Evolutionary conservation across 2,113 vertebrate genomes (phyloP).

Genomic region (Rana temporaria): DNA sequence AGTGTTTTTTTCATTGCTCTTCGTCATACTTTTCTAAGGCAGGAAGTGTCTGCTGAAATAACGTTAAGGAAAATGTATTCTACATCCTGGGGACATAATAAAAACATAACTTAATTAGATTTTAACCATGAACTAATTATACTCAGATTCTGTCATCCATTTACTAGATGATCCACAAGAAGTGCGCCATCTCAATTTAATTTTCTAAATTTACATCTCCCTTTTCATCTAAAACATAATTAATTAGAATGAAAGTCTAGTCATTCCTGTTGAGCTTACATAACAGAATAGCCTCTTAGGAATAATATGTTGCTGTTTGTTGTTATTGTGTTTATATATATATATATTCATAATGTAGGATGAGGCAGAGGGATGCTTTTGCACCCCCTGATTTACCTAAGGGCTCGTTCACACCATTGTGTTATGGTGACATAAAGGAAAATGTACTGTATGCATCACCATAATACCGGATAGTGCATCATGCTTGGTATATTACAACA

Average conservation of each 20-base stretch:
- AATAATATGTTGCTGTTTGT: neutral
- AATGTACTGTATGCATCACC: too few relatives aligned
- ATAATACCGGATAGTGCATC: too few relatives aligned
- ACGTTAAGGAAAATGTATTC: neutral
- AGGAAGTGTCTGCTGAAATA: neutral
- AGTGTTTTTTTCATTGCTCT: too few relatives aligned
- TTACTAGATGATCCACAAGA: slow-evolving; percentile 20
- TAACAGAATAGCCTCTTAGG: neutral
- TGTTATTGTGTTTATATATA: too few relatives aligned
- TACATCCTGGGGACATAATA: slow-evolving; percentile 34
- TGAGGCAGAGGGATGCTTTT: too few relatives aligned
- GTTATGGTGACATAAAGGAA: too few relatives aligned
- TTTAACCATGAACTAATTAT: slow-evolving; percentile 45
- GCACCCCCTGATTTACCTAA: too few relatives aligned
- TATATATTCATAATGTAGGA: too few relatives aligned
- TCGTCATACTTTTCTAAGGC: neutral
- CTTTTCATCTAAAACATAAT: slow-evolving; percentile 36
- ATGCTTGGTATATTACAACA: too few relatives aligned
- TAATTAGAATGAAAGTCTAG: slow-evolving; percentile 29
- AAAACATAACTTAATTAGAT: slow-evolving; percentile 36
- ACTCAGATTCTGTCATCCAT: slow-evolving; percentile 24
- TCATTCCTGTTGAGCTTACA: neutral
- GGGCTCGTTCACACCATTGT: too few relatives aligned
- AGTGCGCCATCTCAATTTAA: slow-evolving; percentile 25
- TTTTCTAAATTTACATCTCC: slow-evolving; percentile 37